Evolutionary conservation across 1,140 invertebrate species (phyloP).

Genomic region (Thalassaphorura encarpata): DNA sequence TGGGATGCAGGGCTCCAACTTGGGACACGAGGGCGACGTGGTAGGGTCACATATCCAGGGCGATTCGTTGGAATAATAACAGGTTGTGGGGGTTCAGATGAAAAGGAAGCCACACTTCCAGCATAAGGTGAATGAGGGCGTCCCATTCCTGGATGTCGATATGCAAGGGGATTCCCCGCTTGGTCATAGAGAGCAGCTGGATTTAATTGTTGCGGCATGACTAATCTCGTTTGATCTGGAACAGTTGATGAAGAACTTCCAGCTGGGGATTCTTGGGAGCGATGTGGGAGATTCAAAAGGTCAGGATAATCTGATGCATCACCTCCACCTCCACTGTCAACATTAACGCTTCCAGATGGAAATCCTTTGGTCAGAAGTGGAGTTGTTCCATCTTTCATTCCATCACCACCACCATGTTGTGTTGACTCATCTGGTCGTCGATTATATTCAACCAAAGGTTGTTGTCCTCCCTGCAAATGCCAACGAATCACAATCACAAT

Average conservation of each 20-base stretch:
- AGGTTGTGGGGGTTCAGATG: slow-evolving; percentile 37
- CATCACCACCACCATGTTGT: too few relatives aligned
- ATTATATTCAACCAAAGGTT: too few relatives aligned
- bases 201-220: slow-evolving; percentile 37
- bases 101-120: slow-evolving; percentile 13
- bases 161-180: slow-evolving; percentile 37
- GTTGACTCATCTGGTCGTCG: too few relatives aligned
- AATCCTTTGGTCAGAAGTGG: slow-evolving; percentile 40
- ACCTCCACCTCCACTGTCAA: background rate
- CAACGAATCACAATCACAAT: too few relatives aligned
- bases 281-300: slow-evolving; percentile 61
- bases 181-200: slow-evolving; percentile 30
- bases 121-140: slow-evolving; percentile 22
- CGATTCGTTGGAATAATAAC: slow-evolving; percentile 41
- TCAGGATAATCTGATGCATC: slow-evolving; percentile 57
- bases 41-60: slow-evolving; percentile 68
- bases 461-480: too few relatives aligned
- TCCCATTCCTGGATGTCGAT: background rate
- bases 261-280: slow-evolving; percentile 54
- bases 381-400: slow-evolving; percentile 22
- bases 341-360: background rate
- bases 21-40: slow-evolving; percentile 62
- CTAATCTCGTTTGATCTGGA: slow-evolving; percentile 48
- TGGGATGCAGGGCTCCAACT: slow-evolving; percentile 49
- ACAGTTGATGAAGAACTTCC: slow-evolving; percentile 66